Conservation (phyloP, 2,888 invertebrate species). For the Scaptomyza tumidula region DNA sequence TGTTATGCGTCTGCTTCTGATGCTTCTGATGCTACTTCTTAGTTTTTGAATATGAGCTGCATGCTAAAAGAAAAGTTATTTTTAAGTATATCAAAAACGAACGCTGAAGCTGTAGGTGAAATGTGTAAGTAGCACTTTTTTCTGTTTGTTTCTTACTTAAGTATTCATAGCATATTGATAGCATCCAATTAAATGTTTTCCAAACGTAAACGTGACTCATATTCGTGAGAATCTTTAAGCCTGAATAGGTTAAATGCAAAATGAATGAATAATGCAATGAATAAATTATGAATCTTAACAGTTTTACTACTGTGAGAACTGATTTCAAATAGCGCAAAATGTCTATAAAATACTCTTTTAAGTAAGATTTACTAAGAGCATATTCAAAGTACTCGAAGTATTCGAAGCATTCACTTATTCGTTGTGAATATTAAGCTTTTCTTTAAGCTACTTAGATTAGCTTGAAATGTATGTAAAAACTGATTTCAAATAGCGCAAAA, state of each 20-base stretch:
- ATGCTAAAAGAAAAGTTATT: conserved; percentile 15
- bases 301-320: too few relatives aligned
- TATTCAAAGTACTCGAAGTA: too few relatives aligned
- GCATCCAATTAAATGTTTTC: background rate
- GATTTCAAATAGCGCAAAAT: too few relatives aligned
- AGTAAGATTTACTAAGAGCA: too few relatives aligned
- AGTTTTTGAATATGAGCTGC: conserved; percentile 8
- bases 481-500: too few relatives aligned
- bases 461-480: too few relatives aligned
- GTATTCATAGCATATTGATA: background rate
- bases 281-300: too few relatives aligned
- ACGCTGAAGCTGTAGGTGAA: background rate
- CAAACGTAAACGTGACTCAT: background rate
- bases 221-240: background rate
- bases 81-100: conserved; percentile 16
- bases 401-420: too few relatives aligned
- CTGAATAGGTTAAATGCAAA: background rate
- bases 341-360: too few relatives aligned
- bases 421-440: too few relatives aligned
- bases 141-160: background rate
- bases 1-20: background rate
- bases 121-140: background rate
- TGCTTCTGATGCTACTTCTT: too few relatives aligned
- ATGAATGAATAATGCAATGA: background rate
- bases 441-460: too few relatives aligned